These are phyloP conservation scores for Phoeniculus purpureus DNA, from an alignment of 2,797 vertebrate genomes.

Conservation along the genomic window DNA sequence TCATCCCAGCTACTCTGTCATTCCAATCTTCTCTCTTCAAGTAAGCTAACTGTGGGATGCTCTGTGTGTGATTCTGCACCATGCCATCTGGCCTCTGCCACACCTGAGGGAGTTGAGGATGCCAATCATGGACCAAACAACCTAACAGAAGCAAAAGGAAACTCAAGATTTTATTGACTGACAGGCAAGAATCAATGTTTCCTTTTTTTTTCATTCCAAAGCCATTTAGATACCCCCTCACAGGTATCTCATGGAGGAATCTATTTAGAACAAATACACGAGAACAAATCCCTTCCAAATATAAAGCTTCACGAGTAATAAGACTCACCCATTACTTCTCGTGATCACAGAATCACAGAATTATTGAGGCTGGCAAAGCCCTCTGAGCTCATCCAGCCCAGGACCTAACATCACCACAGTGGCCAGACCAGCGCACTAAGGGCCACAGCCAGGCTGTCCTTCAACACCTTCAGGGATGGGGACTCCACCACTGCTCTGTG, in stretches of 20 bases:
- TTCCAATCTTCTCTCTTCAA: background rate
- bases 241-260: background rate
- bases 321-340: background rate
- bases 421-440: too few relatives aligned
- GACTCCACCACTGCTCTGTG: too few relatives aligned
- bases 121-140: slow-evolving; percentile 4
- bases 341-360: background rate
- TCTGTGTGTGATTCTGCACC: background rate
- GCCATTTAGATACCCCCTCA: slow-evolving; percentile 34
- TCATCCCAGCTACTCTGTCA: background rate
- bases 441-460: too few relatives aligned
- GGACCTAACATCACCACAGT: too few relatives aligned
- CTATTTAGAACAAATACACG: background rate
- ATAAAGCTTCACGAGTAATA: background rate
- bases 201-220: background rate
- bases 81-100: slow-evolving; percentile 54
- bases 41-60: background rate
- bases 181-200: background rate
- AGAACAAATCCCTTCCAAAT: slow-evolving; percentile 20
- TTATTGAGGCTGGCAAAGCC: too few relatives aligned
- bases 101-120: slow-evolving; percentile 45
- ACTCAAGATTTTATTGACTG: slow-evolving; percentile 23
- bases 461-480: too few relatives aligned
- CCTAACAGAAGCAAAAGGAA: slow-evolving; percentile 30
- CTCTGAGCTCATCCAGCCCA: too few relatives aligned